A percentile compares a stretch with the other conserved stretches of the same genome.
Conservation (phyloP, 1,140 invertebrate species). For the Hesperophylax magnus region DNA sequence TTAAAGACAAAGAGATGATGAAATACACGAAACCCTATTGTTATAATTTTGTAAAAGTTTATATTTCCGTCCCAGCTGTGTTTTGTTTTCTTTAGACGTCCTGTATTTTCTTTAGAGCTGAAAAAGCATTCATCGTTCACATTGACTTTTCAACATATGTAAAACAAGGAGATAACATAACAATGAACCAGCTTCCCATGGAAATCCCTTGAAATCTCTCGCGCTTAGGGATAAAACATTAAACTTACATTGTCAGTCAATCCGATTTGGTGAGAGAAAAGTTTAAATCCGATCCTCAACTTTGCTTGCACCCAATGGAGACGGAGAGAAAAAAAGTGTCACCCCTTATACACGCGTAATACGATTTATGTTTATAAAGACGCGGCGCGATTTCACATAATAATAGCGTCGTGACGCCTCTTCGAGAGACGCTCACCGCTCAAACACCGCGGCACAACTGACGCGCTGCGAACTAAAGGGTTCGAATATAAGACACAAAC, state of each 20-base stretch:
- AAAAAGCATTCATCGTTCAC: constrained; percentile 1
- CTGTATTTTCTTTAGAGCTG: background rate
- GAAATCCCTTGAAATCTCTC: background rate
- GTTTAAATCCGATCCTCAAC: constrained; percentile 37
- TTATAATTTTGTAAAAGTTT: background rate
- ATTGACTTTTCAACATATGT: constrained; percentile 35
- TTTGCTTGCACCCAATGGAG: constrained; percentile 27
- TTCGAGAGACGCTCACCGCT: constrained; percentile 42
- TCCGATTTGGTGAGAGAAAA: constrained; percentile 41
- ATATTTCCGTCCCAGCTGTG: background rate
- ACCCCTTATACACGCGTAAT: constrained; percentile 39
- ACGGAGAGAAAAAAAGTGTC: constrained; percentile 12
- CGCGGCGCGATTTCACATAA: constrained; percentile 38
- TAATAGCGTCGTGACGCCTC: constrained; percentile 24
- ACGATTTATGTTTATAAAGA: constrained; percentile 27
- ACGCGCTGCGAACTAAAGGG: constrained; percentile 52
- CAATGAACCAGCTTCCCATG: constrained; percentile 18
- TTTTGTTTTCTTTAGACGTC: background rate
- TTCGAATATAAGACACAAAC: constrained; percentile 54
- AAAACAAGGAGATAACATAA: constrained; percentile 19
- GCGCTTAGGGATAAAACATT: constrained; percentile 4
- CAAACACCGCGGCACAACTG: constrained; percentile 54
- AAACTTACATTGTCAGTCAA: constrained; percentile 45
- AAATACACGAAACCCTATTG: too few relatives aligned
- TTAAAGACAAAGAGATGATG: too few relatives aligned